These are phyloP conservation scores for Gymnothorax reevesii DNA, from an alignment of 2,797 vertebrate species.

Conservation along the genomic window DNA sequence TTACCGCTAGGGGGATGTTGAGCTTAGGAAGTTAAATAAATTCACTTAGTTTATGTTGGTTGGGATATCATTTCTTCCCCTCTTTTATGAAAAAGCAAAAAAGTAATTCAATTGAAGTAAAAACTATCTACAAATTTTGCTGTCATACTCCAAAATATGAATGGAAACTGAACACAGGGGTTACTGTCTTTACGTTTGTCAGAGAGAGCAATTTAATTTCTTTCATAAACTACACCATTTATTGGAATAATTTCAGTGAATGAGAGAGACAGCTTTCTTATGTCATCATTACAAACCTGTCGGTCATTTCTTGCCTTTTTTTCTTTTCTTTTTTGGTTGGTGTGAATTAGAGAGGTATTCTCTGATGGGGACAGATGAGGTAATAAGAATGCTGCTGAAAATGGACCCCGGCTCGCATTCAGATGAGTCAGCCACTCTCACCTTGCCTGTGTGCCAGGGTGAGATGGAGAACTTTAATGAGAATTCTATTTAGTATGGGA, in stretches of 20 bases:
- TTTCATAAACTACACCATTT: not conserved
- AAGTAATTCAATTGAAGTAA: not conserved
- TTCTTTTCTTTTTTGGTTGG: not conserved
- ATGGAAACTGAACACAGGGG: not conserved
- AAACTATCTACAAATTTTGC: not conserved
- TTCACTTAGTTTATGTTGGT: not conserved
- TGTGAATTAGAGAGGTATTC: not conserved
- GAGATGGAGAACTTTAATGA: slow-evolving; percentile 20
- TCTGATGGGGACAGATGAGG: slow-evolving; percentile 15
- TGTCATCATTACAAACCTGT: not conserved
- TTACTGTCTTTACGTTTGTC: not conserved
- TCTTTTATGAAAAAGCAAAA: not conserved
- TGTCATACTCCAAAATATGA: not conserved
- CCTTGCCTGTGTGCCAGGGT: slow-evolving; percentile 1
- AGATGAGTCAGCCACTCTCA: slow-evolving; percentile 13
- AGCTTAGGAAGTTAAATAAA: too few species aligned
- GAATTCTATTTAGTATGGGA: slow-evolving; percentile 19
- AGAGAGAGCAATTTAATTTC: not conserved
- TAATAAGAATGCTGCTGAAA: slow-evolving; percentile 18
- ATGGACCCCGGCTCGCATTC: not conserved
- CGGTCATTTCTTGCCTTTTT: not conserved
- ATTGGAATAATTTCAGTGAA: not conserved
- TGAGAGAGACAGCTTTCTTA: not conserved
- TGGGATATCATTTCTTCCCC: not conserved
- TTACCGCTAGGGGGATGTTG: too few species aligned